Evolutionary conservation across 2,113 vertebrate species (phyloP), one percentile per base, ranked within the genome.

Genomic region (Chaetodon trifascialis): DNA sequence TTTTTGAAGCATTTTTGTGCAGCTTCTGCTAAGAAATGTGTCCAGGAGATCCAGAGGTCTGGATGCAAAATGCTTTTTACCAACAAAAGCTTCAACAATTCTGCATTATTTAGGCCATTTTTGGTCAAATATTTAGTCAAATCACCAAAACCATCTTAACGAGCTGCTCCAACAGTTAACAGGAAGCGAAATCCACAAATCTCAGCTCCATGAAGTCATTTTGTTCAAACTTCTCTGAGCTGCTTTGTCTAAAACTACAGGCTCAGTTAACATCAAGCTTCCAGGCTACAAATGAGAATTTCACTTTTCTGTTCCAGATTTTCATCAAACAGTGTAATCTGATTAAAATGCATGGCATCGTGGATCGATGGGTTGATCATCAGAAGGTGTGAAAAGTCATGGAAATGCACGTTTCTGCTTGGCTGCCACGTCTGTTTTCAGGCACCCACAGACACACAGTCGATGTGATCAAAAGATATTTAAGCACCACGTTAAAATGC

Each of bases 141-240:
- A 77, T 59, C 12, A 58, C 16, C 40, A 16, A 19, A 44, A 58
- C 21, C 40, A 36, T 6, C 14, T 77, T 36, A 58, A 47, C 14
- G 11, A 58, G 42, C 42, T 59, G 30, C 65, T 36, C 7, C 16
- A 23, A 6, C 25, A 12, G 23, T 14, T 75, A 65, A 73, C 47
- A 42, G n/a, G 42, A 62, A 40, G 25, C 25, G 12, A 15, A 16
- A 23, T 58, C 4, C 38, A 40, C 38, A 40, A 8, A 40, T 8
- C 55, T 69, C 54, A 69, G 65, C 65, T 42, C 46, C n/a, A 21
- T 30, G 34, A 62, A 42, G 46, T 54, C 34, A 60, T 42, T 78
- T 78, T 36, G 25, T 40, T 69, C 1, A 40, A 51, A 34, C 40
- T 46, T 19, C 30, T 30, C 30, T 30, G 30, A 30, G 30, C 30